These are phyloP conservation scores for Metopolophium dirhodum DNA, from an alignment of 1,140 invertebrate genomes.

Conservation along the genomic window DNA sequence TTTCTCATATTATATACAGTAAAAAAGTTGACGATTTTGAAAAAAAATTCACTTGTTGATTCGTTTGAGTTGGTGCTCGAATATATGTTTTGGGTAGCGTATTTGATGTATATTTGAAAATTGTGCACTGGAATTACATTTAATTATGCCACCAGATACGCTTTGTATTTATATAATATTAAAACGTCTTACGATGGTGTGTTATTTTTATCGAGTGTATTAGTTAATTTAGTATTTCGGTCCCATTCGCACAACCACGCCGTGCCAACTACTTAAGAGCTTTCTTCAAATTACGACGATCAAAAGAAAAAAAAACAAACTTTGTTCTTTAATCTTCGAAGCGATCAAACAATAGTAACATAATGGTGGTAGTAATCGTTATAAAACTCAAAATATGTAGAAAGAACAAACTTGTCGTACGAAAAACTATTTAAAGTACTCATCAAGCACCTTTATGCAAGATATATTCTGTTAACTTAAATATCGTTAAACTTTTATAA, in stretches of 20 bases:
- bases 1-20: background rate
- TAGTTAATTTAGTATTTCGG: background rate
- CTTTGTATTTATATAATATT: background rate
- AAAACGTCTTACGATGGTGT: background rate
- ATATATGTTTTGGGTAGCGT: too few species aligned
- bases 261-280: background rate
- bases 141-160: background rate
- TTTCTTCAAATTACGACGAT: background rate
- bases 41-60: background rate
- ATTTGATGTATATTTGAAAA: too few species aligned
- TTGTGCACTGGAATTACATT: too few species aligned
- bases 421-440: background rate
- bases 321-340: too few species aligned
- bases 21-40: background rate
- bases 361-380: too few species aligned
- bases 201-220: background rate
- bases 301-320: background rate
- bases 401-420: background rate
- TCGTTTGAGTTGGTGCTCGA: background rate
- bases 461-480: background rate
- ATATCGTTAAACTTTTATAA: background rate
- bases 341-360: too few species aligned
- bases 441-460: background rate
- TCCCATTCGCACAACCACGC: too few species aligned
- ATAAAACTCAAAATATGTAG: too few species aligned